Conservation (phyloP, 2,797 vertebrate genomes). For the Neostethus bicornis region DNA sequence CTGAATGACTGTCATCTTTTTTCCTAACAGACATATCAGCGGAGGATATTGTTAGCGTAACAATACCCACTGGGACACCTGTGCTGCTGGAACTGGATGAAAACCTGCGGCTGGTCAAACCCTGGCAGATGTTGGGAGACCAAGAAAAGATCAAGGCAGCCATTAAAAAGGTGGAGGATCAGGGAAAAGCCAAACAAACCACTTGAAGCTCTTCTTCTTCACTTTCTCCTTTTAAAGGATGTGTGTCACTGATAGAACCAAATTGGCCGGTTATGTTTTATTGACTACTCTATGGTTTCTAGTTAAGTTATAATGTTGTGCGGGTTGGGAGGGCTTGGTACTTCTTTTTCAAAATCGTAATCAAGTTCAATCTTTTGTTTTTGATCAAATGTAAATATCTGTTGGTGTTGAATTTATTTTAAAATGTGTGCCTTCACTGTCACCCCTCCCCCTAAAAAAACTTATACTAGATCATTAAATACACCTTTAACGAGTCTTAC, state of each 20-base stretch:
- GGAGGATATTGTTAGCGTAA: constrained; percentile 87
- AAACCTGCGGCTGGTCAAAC: constrained; percentile 85
- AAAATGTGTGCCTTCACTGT: constrained; percentile 40
- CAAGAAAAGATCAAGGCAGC: constrained; percentile 92
- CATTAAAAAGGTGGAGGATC: constrained; percentile 97
- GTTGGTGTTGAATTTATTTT: constrained; percentile 44
- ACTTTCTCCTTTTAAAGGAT: no score
- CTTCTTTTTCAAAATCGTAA: no score
- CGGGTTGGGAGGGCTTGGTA: no score
- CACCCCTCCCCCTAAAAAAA: constrained; percentile 4
- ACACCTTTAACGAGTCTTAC: constrained; percentile 39
- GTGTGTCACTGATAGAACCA: no score
- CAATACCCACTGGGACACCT: constrained; percentile 93
- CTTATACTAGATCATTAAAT: constrained; percentile 3
- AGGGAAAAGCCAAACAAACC: constrained; percentile 88
- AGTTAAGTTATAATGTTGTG: no score
- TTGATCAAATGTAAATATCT: no score
- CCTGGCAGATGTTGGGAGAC: constrained; percentile 90
- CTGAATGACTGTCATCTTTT: background rate
- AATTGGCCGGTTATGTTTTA: no score
- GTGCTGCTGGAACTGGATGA: constrained; percentile 93
- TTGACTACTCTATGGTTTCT: no score
- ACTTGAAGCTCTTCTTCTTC: no score
- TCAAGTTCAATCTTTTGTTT: no score
- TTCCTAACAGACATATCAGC: constrained; percentile 89